phyloP scores from a whole-genome alignment of 2,113 vertebrate species.

The Platanista minor region DNA sequence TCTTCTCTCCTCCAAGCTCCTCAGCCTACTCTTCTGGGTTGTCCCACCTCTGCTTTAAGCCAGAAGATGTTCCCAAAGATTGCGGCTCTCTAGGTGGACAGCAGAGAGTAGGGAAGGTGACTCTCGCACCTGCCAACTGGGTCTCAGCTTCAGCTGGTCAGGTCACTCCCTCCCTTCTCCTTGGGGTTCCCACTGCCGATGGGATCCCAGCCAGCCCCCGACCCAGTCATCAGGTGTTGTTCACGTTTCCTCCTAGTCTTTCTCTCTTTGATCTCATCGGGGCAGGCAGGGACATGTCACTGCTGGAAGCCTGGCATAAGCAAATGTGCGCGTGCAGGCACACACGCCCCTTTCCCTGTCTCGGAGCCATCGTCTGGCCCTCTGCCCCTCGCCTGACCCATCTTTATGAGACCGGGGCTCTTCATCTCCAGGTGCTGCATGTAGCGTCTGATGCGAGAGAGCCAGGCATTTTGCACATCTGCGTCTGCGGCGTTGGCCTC shows the following conservation, averaged over 20 bases:
- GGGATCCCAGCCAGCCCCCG: background rate
- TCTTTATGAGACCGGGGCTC: constrained; percentile 14
- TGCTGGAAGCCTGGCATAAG: background rate
- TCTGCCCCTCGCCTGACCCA: constrained; percentile 15
- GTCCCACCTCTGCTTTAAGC: background rate
- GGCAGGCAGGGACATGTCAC: constrained; percentile 42
- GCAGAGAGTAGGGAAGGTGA: background rate
- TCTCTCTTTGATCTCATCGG: constrained; percentile 4
- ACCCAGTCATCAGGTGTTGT: background rate
- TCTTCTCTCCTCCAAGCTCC: background rate
- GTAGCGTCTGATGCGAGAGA: background rate
- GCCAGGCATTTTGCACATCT: background rate
- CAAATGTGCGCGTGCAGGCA: background rate
- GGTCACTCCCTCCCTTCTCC: background rate
- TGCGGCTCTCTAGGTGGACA: background rate
- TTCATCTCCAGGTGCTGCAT: background rate
- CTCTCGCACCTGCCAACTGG: background rate
- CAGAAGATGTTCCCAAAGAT: background rate
- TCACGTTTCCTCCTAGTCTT: background rate
- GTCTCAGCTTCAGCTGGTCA: background rate
- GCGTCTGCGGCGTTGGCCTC: background rate
- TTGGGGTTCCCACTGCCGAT: background rate
- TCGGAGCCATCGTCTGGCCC: constrained; percentile 36
- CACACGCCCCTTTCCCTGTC: background rate
- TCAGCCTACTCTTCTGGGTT: background rate